phyloP scores from a whole-genome alignment of 2,113 vertebrate species.

The Dinomys branickii region DNA sequence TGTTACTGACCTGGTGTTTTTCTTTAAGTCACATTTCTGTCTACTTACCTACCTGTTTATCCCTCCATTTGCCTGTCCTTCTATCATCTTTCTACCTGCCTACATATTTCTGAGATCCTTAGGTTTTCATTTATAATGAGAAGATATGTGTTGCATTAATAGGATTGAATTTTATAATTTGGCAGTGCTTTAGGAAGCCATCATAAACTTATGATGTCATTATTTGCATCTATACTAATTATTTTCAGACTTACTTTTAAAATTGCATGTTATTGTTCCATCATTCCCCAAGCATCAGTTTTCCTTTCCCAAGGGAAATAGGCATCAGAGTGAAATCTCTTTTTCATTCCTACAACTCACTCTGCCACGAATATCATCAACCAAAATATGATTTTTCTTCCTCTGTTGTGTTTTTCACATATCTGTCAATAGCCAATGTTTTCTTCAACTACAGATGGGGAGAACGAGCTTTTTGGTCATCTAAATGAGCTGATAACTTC shows the following conservation, averaged over 20 bases:
- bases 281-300: neutral
- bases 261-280: neutral
- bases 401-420: constrained; percentile 25
- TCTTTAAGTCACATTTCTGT: neutral
- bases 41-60: neutral
- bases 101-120: neutral
- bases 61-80: neutral
- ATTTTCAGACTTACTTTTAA: constrained; percentile 17
- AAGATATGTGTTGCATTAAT: neutral
- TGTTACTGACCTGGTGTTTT: neutral
- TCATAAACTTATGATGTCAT: neutral
- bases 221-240: neutral
- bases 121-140: constrained; percentile 3
- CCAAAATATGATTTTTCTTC: neutral
- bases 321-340: neutral
- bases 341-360: neutral
- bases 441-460: neutral
- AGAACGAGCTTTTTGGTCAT: neutral
- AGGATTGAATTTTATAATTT: neutral
- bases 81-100: neutral
- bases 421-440: neutral
- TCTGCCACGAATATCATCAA: neutral
- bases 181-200: neutral
- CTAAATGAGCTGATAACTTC: neutral
- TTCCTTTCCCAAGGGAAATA: neutral